Evolutionary conservation across 2,113 vertebrate species (phyloP).

Genomic region (Neotoma lepida): DNA sequence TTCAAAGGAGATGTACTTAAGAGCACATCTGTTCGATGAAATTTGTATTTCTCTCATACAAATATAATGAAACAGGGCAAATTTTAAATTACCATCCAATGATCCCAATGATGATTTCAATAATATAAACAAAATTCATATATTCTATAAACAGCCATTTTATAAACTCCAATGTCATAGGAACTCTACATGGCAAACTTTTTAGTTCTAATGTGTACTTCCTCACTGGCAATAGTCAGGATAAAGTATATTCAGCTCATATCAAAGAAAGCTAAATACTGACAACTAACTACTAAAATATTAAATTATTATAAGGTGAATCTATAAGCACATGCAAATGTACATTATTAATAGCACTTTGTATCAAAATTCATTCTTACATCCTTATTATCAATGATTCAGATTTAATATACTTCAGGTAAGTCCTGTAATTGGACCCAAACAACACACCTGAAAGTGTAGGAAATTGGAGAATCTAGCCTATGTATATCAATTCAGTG

Average conservation of each 20-base stretch:
- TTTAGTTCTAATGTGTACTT: neutral
- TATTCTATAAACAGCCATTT: neutral
- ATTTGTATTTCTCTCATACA: neutral
- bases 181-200: neutral
- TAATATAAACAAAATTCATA: neutral
- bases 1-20: neutral
- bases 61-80: constrained; percentile 1
- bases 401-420: constrained; percentile 6
- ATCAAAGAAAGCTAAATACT: neutral
- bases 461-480: constrained; percentile 20
- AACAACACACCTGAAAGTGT: neutral
- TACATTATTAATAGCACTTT: neutral
- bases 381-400: neutral
- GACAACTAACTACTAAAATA: neutral
- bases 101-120: constrained; percentile 29
- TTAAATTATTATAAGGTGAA: neutral
- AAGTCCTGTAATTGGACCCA: neutral
- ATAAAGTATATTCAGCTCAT: constrained; percentile 16
- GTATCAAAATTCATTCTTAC: neutral
- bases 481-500: neutral
- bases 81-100: neutral
- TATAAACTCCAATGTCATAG: neutral
- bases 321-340: neutral
- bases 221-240: neutral
- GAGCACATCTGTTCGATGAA: neutral